A percentile compares a stretch with the other conserved stretches of the same genome.
Conservation (phyloP, 2,888 invertebrate species). For the Yponomeuta malinellus region DNA sequence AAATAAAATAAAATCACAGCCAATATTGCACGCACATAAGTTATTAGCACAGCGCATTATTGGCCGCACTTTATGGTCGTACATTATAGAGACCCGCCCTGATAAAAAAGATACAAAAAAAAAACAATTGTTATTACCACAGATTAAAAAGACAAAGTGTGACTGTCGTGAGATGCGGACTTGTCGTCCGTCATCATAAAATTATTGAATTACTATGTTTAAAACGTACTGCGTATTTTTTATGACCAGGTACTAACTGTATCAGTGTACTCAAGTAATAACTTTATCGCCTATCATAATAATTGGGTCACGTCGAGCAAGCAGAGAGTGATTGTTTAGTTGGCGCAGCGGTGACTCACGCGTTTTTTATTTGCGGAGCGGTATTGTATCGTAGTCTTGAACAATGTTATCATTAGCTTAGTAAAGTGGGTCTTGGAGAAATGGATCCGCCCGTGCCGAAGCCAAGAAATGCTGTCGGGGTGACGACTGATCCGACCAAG, state of each 20-base stretch:
- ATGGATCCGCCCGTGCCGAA: slow-evolving; percentile 71
- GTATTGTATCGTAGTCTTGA: neutral
- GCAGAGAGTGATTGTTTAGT: slow-evolving; percentile 31
- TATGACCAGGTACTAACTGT: too few relatives aligned
- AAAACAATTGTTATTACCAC: slow-evolving; percentile 18
- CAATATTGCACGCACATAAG: too few relatives aligned
- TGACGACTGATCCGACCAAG: slow-evolving; percentile 43
- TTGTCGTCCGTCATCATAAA: too few relatives aligned
- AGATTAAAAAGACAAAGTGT: slow-evolving; percentile 14
- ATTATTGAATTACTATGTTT: too few relatives aligned
- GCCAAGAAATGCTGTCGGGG: slow-evolving; percentile 41
- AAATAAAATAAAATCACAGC: too few relatives aligned
- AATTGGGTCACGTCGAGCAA: slow-evolving; percentile 30
- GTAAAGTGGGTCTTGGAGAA: neutral
- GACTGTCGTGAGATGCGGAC: slow-evolving; percentile 28
- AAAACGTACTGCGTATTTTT: too few relatives aligned
- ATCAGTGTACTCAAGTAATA: neutral
- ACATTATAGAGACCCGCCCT: too few relatives aligned
- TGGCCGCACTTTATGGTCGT: too few relatives aligned
- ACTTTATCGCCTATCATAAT: neutral
- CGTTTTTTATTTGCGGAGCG: slow-evolving; percentile 14
- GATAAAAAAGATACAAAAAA: too few relatives aligned
- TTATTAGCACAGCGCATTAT: too few relatives aligned
- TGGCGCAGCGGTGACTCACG: slow-evolving; percentile 5
- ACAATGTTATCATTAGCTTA: slow-evolving; percentile 1